phyloP scores from a whole-genome alignment of 2,797 vertebrate genomes.

The Artibeus jamaicensis region DNA sequence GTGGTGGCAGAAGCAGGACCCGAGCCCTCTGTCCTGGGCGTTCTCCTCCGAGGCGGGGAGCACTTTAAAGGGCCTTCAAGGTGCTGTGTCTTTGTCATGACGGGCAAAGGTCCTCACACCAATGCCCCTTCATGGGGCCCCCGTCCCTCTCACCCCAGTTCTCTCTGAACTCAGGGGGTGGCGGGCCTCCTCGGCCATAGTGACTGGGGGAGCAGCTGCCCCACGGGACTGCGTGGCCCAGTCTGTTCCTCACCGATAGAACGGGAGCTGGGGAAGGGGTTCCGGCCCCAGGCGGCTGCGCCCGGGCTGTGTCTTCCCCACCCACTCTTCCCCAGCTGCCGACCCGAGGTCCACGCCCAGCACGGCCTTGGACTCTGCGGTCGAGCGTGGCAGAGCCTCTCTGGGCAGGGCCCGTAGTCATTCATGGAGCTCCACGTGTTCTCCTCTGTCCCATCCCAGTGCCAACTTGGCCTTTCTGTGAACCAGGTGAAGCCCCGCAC shows the following conservation, averaged over 20 bases:
- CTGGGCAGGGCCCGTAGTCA: neutral
- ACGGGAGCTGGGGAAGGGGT: neutral
- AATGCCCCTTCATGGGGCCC: fast-evolving
- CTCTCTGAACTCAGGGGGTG: neutral
- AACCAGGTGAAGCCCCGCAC: neutral
- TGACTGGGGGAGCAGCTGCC: neutral
- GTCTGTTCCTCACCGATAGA: neutral
- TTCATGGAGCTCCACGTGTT: fast-evolving
- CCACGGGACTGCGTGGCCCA: neutral
- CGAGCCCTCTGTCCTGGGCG: neutral
- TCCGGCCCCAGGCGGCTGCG: neutral
- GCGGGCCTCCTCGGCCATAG: no score
- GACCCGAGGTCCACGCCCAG: no score
- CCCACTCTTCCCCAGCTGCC: neutral
- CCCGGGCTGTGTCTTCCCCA: neutral
- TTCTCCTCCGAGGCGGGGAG: neutral
- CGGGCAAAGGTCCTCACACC: neutral
- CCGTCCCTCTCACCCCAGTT: neutral
- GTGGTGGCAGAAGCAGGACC: neutral
- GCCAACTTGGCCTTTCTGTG: neutral
- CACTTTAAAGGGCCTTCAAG: neutral
- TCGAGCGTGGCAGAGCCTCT: neutral
- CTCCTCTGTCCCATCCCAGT: fast-evolving
- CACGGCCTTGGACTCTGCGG: neutral
- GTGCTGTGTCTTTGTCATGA: neutral